Conservation (phyloP, 2,113 vertebrate genomes). For the Chlamydotis undulata region DNA sequence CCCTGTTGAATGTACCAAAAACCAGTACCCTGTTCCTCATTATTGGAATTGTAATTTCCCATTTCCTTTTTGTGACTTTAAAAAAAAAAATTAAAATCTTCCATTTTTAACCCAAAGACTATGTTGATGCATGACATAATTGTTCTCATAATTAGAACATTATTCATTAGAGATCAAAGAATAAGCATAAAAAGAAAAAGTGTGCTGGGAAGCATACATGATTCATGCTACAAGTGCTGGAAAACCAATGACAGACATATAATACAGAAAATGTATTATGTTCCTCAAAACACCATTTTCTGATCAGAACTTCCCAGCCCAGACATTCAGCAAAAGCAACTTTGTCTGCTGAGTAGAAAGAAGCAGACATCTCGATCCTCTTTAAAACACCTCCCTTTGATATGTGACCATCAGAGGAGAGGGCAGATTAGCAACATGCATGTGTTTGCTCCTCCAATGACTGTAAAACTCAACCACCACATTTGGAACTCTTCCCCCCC, state of each 20-base stretch:
- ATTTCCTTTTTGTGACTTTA: not conserved
- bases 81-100: not conserved
- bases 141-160: not conserved
- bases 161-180: not conserved
- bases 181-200: not conserved
- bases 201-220: not conserved
- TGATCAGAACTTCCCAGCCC: not conserved
- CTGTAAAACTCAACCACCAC: not conserved
- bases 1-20: not conserved
- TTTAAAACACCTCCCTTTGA: not conserved
- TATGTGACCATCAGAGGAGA: not conserved
- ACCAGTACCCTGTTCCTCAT: not conserved
- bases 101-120: not conserved
- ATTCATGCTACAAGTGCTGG: not conserved
- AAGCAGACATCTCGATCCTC: not conserved
- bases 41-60: not conserved
- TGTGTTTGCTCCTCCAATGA: not conserved
- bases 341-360: not conserved
- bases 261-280: too few species aligned
- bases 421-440: not conserved
- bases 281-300: too few species aligned
- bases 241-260: not conserved
- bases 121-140: not conserved
- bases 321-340: not conserved
- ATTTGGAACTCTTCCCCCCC: not conserved